Evolutionary conservation across 2,888 invertebrate species (phyloP), one percentile per base, ranked within the genome.

Genomic region (Byasa hedistus): DNA sequence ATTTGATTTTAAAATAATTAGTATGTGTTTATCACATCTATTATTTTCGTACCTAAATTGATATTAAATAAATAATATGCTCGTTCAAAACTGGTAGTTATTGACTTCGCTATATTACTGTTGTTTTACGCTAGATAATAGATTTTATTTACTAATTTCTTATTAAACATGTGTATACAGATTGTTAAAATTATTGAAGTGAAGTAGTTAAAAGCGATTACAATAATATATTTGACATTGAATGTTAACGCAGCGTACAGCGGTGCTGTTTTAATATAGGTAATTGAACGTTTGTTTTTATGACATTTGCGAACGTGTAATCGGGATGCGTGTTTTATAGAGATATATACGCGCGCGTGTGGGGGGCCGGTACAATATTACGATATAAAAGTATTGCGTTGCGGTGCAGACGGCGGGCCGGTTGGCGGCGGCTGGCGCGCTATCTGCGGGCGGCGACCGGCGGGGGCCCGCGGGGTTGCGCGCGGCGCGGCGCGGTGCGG

Each of bases 381-480:
- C 17, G 17, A 15, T 10, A 17, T 44, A 66, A 68, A 68, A 69
- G 69, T 67, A 65, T 66, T 61, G 64, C 51, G 60, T 62, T 69
- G 72, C 84, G 86, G 83, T 81, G 87, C 90, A 89, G 90, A 90
- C 89, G 82, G 83, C 81, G 79, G 80, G 80, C 76, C 79, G 84
- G 86, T 91, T 91, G 91, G 83, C 75, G 76, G 80, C 79, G 78
- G 75, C 88, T 90, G 90, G 79, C 82, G 78, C 82, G 86, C 89
- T 89, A 89, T 90, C 91, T 87, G 89, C 90, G 90, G 89, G 87
- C 90, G 89, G 91, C 89, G 89, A 88, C 89, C 89, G 88, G 83
- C 84, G 84, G 89, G 87, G 89, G 86, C 88, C 88, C 88, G 86
- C 85, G 87, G 89, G 88, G 87, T 87, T 83, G 83, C 86, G 86